Base-by-base conservation (phyloP, 2,113 vertebrate species). In the Bolborhynchus lineola region DNA sequence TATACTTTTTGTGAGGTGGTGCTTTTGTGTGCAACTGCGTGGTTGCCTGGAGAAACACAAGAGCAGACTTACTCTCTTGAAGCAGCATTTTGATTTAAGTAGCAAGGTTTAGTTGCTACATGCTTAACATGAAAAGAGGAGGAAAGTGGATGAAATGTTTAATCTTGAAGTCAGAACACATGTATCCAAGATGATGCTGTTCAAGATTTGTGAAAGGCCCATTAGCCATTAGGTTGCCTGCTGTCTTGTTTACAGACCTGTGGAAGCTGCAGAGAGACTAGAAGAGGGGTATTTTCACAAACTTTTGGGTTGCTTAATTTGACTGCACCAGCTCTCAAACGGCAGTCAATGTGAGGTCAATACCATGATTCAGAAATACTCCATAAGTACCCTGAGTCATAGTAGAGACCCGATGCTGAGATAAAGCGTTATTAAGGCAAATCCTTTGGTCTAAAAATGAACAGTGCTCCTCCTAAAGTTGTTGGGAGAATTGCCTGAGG, bases 21-120 rank as follows among this genome's bases (percentile, higher is more conserved):
- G 21, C 20, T 95, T 62, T 72, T 2, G 0, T 49, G 37, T 55
- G 29, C 0, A 0, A 16, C 72, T 84, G 29, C 2, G 0, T 46
- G 41, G 41, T 47, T 86, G 52, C 31, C 29, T 78, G 71, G 67
- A 82, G 75, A 90, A 65, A 72, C 14, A 62, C 28, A 31, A 37
- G 11, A 52, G 20, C 2, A n/a, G 37, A 47, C 78, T 67, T 60
- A 42, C 8, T 31, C 7, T 65, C 33, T 47, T 49, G 17, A 85
- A 72, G 59, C 6, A 2, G 2, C 41, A n/a, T 39, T 62, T 76
- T 88, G 21, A 53, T 95, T 81, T 88, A 62, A 88, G 46, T 69
- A 62, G 21, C 16, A 20, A 68, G 28, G 26, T 82, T 95, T 18
- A 68, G 49, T 65, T 91, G 24, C 65, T 59, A 37, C 31, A 4